These are phyloP conservation scores for Vultur gryphus DNA, from an alignment of 2,797 vertebrate genomes.

Conservation along the genomic window DNA sequence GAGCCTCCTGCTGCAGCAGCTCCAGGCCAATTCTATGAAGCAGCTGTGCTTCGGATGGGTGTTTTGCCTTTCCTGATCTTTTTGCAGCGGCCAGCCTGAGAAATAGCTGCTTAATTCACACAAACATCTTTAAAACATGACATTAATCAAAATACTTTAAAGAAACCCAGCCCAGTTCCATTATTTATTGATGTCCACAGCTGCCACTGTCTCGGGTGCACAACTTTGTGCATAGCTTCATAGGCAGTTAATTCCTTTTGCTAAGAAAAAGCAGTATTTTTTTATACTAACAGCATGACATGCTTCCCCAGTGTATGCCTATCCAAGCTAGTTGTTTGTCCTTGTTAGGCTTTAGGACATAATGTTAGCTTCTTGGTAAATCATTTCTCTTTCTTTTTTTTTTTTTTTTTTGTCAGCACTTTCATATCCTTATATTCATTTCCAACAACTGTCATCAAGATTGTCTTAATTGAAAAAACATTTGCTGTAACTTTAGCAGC, in stretches of 20 bases:
- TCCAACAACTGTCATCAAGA: conserved; percentile 48
- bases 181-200: not conserved
- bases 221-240: not conserved
- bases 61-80: not conserved
- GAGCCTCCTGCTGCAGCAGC: not conserved
- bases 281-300: not conserved
- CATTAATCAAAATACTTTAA: not conserved
- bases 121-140: not conserved
- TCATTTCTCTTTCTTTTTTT: not conserved
- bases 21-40: not conserved
- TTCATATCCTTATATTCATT: conserved; percentile 32
- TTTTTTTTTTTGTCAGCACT: not conserved
- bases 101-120: not conserved
- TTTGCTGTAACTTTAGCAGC: conserved; percentile 65
- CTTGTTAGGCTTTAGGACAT: not conserved
- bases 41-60: not conserved
- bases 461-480: conserved; percentile 68
- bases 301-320: not conserved
- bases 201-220: not conserved
- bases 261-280: not conserved
- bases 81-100: not conserved
- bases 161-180: not conserved
- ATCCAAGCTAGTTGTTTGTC: not conserved
- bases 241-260: not conserved
- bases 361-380: not conserved